Evolutionary conservation across 2,888 invertebrate species (phyloP), one percentile per base, ranked within the genome.

Genomic region (Steinernema scapterisci): DNA sequence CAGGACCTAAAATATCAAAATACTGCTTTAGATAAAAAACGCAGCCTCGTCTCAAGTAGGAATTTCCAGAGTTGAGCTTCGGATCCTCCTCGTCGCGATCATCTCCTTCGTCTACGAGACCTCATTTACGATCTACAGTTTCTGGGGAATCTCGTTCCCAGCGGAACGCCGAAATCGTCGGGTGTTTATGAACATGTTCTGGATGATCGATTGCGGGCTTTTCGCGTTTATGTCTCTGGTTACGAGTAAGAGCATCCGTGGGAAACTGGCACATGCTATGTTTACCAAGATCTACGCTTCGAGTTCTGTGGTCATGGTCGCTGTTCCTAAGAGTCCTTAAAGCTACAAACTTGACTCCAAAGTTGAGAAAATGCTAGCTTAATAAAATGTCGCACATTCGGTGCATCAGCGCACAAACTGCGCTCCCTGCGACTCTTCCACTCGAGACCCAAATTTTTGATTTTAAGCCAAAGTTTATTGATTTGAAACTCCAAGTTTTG

Each of bases 131-230:
- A n/a, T 38, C n/a, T 63, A 25, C 25, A 63, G 63, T 31, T 63
- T 63, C 31, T 63, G 63, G 63, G 31, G 11, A 16, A 25, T 27
- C 1, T 31, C 63, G 63, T 16, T 63, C 16, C 27, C 25, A 16
- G 16, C 1, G 2, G 38, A 63, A 16, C 27, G 27, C 6, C 27
- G 27, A 31, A 13, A 31, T 25, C 7, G 16, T 13, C 31, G 38
- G 3, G 63, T 25, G 27, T 31, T 31, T n/a, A 25, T 63, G 13
- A 27, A 63, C 19, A 5, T 63, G 11, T 16, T 16, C 2, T 63
- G 63, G 63, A 63, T 63, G 16, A 25, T 63, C 27, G 63, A 63
- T 13, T 27, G 63, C 25, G 63, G 63, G 9, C 21, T 63, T 21
- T 31, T 63, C 27, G 63, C 63, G 31, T 16, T 38, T 2, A n/a